A percentile compares a stretch with the other conserved stretches of the same genome.
Evolutionary conservation across 2,113 vertebrate species (phyloP).

Genomic region (Myotis lucifugus): DNA sequence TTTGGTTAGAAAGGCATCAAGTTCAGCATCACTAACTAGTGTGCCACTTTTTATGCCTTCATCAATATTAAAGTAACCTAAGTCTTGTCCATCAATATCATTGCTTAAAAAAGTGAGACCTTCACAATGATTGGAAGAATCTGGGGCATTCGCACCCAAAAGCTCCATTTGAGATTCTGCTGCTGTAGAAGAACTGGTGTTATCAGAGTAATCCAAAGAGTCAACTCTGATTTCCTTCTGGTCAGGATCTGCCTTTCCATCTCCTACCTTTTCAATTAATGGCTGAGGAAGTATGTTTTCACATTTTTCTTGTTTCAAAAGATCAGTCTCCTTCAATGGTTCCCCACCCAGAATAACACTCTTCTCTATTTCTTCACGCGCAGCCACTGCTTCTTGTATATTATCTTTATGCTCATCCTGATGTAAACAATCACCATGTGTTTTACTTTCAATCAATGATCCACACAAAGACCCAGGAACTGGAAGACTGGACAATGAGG

Average conservation of each 20-base stretch:
- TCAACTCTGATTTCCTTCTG: slow-evolving; percentile 4
- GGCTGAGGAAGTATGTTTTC: slow-evolving; percentile 34
- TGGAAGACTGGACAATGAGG: slow-evolving; percentile 86
- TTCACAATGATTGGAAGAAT: slow-evolving; percentile 8
- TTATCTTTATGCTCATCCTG: slow-evolving; percentile 72
- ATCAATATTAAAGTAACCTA: slow-evolving; percentile 83
- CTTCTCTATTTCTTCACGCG: slow-evolving; percentile 49
- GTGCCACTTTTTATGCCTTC: slow-evolving; percentile 84
- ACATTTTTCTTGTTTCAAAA: slow-evolving; percentile 66
- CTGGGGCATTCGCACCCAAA: not conserved
- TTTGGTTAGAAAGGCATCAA: slow-evolving; percentile 93
- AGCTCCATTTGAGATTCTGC: slow-evolving; percentile 62
- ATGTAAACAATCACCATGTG: slow-evolving; percentile 67
- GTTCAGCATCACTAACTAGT: slow-evolving; percentile 92
- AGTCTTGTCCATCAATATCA: slow-evolving; percentile 54
- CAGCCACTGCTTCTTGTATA: slow-evolving; percentile 78
- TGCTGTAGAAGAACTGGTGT: not conserved
- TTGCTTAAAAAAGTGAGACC: slow-evolving; percentile 45
- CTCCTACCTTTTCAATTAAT: slow-evolving; percentile 37
- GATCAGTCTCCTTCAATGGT: slow-evolving; percentile 26
- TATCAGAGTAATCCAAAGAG: slow-evolving; percentile 52
- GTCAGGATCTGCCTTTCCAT: slow-evolving; percentile 4
- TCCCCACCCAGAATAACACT: not conserved
- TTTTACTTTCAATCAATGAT: slow-evolving; percentile 81
- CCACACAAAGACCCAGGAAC: slow-evolving; percentile 86